A percentile compares a stretch with the other conserved stretches of the same genome.
Conservation (phyloP, 2,113 vertebrate species). For the Arenaria interpres region DNA sequence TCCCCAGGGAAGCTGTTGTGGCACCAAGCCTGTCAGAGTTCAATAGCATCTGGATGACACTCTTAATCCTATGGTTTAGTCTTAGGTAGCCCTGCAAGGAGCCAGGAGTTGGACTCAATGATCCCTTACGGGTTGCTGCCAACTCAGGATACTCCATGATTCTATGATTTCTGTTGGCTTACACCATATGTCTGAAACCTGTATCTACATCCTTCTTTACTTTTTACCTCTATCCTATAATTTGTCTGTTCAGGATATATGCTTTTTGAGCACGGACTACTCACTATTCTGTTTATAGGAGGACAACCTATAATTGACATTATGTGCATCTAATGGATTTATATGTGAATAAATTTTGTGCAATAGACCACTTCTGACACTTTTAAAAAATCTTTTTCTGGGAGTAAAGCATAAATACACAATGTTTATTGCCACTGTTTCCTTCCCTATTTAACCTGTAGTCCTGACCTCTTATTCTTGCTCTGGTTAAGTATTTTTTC, state of each 20-base stretch:
- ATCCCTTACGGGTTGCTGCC: not conserved
- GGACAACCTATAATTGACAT: not conserved
- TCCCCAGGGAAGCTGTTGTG: not conserved
- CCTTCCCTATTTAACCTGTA: not conserved
- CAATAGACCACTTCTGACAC: not conserved
- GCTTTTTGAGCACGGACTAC: not conserved
- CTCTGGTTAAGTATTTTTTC: not conserved
- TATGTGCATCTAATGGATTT: not conserved
- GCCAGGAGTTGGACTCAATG: not conserved
- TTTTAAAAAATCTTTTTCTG: not conserved
- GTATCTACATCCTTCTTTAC: not conserved
- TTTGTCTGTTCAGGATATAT: not conserved
- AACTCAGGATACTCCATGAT: not conserved
- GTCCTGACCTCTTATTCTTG: not conserved
- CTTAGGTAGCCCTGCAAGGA: accelerated
- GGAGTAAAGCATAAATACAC: not conserved
- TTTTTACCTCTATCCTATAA: not conserved
- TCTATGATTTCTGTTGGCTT: not conserved
- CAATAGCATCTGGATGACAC: accelerated
- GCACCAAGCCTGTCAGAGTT: not conserved
- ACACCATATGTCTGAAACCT: not conserved
- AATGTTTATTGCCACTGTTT: not conserved
- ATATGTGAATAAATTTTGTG: not conserved
- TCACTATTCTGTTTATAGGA: not conserved
- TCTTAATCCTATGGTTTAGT: not conserved